phyloP scores from a whole-genome alignment of 2,113 vertebrate genomes.

The Phrynocephalus versicolor region DNA sequence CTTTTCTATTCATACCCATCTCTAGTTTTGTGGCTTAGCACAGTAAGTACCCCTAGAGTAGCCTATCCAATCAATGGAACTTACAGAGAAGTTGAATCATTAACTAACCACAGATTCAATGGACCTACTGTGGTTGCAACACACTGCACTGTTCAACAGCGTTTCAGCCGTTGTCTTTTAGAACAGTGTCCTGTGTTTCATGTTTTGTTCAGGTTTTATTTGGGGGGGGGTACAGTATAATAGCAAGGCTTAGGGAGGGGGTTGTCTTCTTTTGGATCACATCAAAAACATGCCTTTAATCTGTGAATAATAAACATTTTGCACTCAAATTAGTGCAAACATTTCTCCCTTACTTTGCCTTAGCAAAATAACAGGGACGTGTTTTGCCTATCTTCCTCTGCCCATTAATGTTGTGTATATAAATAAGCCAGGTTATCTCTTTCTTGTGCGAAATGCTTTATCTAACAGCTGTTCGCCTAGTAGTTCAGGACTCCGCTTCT shows the following conservation, averaged over 20 bases:
- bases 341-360: slow-evolving; percentile 49
- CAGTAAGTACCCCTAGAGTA: too few species aligned
- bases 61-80: too few species aligned
- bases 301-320: slow-evolving; percentile 64
- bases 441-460: slow-evolving; percentile 77
- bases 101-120: too few species aligned
- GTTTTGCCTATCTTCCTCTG: slow-evolving; percentile 60
- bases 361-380: slow-evolving; percentile 70
- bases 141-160: too few species aligned
- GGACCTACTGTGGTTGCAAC: too few species aligned
- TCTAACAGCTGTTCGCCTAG: slow-evolving; percentile 76
- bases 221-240: slow-evolving; percentile 47
- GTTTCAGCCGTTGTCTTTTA: too few species aligned
- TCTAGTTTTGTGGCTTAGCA: too few species aligned
- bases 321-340: slow-evolving; percentile 67
- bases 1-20: too few species aligned
- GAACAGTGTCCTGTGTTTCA: too few species aligned
- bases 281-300: slow-evolving; percentile 55
- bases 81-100: too few species aligned
- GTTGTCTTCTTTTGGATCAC: slow-evolving; percentile 55
- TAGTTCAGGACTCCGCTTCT: slow-evolving; percentile 73
- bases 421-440: slow-evolving; percentile 83
- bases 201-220: slow-evolving; percentile 33
- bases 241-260: slow-evolving; percentile 29
- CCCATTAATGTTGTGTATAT: slow-evolving; percentile 77